phyloP scores from a whole-genome alignment of 2,797 vertebrate species.

The Yasuhikotakia modesta region DNA sequence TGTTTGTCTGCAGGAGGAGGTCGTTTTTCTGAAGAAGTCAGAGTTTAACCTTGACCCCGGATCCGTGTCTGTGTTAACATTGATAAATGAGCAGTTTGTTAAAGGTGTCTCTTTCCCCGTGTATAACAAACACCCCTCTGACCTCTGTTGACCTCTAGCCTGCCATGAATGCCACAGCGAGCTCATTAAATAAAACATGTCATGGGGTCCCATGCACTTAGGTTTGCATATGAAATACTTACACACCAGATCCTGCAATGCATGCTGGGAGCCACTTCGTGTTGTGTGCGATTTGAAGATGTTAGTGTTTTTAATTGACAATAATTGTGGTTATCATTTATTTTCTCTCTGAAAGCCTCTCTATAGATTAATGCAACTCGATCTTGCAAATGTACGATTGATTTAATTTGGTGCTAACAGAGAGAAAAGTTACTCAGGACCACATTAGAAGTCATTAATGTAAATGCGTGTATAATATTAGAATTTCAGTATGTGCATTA shows the following conservation, averaged over 20 bases:
- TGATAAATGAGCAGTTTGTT: conserved; percentile 19
- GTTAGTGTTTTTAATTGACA: not conserved
- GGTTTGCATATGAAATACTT: conserved; percentile 1
- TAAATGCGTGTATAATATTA: not conserved
- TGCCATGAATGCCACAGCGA: conserved; percentile 18
- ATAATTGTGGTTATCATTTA: not conserved
- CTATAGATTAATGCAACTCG: not conserved
- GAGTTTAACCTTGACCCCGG: not conserved
- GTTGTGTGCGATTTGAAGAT: not conserved
- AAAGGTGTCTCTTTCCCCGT: not conserved
- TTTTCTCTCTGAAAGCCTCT: not conserved
- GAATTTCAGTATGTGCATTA: not conserved
- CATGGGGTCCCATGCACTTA: not conserved
- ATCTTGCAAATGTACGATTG: not conserved
- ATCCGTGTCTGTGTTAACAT: conserved; percentile 6
- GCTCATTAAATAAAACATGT: conserved; percentile 20
- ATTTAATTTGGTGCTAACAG: conserved; percentile 6
- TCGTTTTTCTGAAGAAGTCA: not conserved
- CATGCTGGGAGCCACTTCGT: not conserved
- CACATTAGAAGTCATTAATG: not conserved
- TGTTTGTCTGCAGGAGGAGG: conserved; percentile 7
- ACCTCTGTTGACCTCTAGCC: conserved; percentile 22
- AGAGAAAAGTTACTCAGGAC: not conserved
- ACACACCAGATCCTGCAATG: not conserved
- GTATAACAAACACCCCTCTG: not conserved